phyloP scores from a whole-genome alignment of 2,888 invertebrate genomes.

The Oithona nana region DNA sequence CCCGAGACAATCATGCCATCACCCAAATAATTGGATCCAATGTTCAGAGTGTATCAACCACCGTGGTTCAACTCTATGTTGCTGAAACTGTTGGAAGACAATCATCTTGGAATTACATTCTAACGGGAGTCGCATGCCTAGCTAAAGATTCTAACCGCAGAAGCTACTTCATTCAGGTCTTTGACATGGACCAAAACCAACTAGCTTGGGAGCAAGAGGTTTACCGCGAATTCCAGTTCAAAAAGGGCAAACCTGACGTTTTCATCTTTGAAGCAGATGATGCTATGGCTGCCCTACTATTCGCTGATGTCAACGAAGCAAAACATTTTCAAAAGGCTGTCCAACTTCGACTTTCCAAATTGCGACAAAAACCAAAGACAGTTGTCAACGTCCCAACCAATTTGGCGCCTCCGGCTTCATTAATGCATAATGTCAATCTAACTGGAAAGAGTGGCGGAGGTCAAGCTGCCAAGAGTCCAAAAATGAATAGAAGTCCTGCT shows the following conservation, averaged over 20 bases:
- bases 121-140: neutral
- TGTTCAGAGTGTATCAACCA: neutral
- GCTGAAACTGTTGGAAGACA: neutral
- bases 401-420: neutral
- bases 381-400: neutral
- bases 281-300: neutral
- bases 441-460: too few relatives aligned
- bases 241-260: neutral
- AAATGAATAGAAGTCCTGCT: neutral
- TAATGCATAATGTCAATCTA: neutral
- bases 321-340: neutral
- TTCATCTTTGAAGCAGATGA: neutral
- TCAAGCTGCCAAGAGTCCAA: too few relatives aligned
- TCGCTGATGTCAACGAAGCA: neutral
- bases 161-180: neutral
- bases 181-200: neutral
- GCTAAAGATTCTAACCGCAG: neutral
- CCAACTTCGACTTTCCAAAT: neutral
- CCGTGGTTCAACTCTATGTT: neutral
- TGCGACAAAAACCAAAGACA: neutral
- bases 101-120: neutral
- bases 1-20: neutral
- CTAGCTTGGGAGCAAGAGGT: neutral
- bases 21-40: neutral
- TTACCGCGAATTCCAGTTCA: neutral